Evolutionary conservation across 1,140 invertebrate species (phyloP), one percentile per base, ranked within the genome.

Genomic region (Apis cerana): DNA sequence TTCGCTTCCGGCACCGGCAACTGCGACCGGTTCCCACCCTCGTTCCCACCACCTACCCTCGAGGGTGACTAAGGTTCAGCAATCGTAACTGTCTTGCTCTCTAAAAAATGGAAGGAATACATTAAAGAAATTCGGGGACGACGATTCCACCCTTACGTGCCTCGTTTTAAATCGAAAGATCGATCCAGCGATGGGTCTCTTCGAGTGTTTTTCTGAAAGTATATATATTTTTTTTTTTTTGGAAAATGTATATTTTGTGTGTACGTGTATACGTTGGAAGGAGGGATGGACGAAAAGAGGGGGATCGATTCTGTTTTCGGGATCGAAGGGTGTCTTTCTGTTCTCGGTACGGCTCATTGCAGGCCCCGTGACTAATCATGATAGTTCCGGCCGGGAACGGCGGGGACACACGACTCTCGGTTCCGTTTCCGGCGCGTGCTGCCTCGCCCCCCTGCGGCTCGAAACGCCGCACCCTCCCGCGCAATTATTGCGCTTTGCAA

Each of bases 351-450:
- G 85, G 87, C 88, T 89, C 90, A 89, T 90, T 91, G 89, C 90
- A 91, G 87, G 87, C 88, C 84, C 91, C 93, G 91, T 94, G 94
- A 94, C 93, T 94, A 94, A 94, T 94, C 93, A 93, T 92, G 92
- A 93, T 94, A 93, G 94, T 94, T 94, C 93, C 93, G 93, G 89
- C 88, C 89, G 93, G 92, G 92, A 94, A 94, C 91, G 93, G 91
- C 91, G 88, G 91, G 90, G 94, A 92, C 93, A 94, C 93, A 93
- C 93, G 93, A 94, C 93, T 92, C 88, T 93, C 90, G 88, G 93
- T 94, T 94, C 93, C 94, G 94, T 90, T 94, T 94, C 93, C 93
- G 93, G 93, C 92, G 93, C 92, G 93, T 94, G 93, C 90, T 91
- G 79, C 90, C 84, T 78, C 85, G 50, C 23, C 85, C 82, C 82